Evolutionary conservation across 2,797 vertebrate genomes (phyloP).

Genomic region (Caiman crocodilus): DNA sequence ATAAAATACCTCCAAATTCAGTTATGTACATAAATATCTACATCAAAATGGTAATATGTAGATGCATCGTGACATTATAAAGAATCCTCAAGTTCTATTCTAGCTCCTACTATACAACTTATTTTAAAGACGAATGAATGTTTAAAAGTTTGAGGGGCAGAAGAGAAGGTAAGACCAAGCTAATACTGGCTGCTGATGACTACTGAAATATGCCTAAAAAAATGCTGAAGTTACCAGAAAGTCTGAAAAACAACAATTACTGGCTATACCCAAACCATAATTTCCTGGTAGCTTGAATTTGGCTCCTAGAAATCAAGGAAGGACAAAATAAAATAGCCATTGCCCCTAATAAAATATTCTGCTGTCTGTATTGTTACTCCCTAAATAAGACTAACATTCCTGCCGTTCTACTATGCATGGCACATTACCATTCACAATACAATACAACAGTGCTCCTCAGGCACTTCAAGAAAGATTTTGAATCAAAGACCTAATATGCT

Average conservation of each 20-base stretch:
- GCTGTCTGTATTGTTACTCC: not conserved
- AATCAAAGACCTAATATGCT: not conserved
- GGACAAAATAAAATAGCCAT: not conserved
- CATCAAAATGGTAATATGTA: not conserved
- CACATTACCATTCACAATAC: not conserved
- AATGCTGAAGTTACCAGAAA: not conserved
- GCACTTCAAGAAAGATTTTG: not conserved
- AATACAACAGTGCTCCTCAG: not conserved
- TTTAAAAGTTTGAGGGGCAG: not conserved
- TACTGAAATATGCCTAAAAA: not conserved
- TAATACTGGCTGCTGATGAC: not conserved
- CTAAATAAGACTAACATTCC: slow-evolving; percentile 19
- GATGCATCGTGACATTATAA: not conserved
- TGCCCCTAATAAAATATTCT: not conserved
- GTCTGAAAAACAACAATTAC: not conserved
- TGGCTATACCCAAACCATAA: not conserved
- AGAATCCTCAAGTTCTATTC: not conserved
- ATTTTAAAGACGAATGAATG: not conserved
- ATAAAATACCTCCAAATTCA: not conserved
- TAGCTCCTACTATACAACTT: not conserved
- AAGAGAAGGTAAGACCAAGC: not conserved
- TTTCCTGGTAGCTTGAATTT: not conserved
- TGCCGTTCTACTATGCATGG: not conserved
- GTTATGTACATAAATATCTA: not conserved
- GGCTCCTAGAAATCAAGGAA: not conserved